Evolutionary conservation across 2,888 invertebrate species (phyloP).

Genomic region (Eucera pruinosa): DNA sequence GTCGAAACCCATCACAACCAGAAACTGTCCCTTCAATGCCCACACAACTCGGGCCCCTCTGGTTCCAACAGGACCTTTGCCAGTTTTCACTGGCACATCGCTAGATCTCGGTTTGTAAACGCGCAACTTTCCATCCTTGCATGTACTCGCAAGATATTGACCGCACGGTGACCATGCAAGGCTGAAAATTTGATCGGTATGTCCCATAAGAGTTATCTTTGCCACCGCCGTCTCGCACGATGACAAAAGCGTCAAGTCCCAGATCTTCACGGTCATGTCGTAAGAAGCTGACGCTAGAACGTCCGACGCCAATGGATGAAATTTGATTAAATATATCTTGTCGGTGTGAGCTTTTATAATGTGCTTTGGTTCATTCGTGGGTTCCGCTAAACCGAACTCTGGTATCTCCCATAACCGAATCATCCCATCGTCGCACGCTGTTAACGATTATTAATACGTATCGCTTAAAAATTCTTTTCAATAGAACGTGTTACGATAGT

Average conservation of each 20-base stretch:
- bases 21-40: constrained; percentile 93
- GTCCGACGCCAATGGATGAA: constrained; percentile 95
- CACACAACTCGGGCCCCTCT: constrained; percentile 96
- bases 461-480: neutral
- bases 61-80: constrained; percentile 94
- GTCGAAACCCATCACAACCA: constrained; percentile 96
- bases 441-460: constrained; percentile 37
- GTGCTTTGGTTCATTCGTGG: constrained; percentile 90
- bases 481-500: neutral
- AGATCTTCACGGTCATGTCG: constrained; percentile 94
- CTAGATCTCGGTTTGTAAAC: constrained; percentile 92
- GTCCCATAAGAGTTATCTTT: constrained; percentile 89
- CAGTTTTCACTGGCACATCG: constrained; percentile 88
- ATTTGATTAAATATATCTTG: constrained; percentile 96
- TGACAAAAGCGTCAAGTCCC: constrained; percentile 88
- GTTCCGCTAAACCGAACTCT: constrained; percentile 88
- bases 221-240: constrained; percentile 86
- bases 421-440: constrained; percentile 94
- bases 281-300: constrained; percentile 95
- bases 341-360: constrained; percentile 93
- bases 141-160: constrained; percentile 92
- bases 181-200: constrained; percentile 95
- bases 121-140: constrained; percentile 93
- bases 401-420: constrained; percentile 93
- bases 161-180: constrained; percentile 98